A percentile compares a stretch with the other conserved stretches of the same genome.
Conservation (phyloP, 2,113 vertebrate species). For the Mormyrus iriodes region DNA sequence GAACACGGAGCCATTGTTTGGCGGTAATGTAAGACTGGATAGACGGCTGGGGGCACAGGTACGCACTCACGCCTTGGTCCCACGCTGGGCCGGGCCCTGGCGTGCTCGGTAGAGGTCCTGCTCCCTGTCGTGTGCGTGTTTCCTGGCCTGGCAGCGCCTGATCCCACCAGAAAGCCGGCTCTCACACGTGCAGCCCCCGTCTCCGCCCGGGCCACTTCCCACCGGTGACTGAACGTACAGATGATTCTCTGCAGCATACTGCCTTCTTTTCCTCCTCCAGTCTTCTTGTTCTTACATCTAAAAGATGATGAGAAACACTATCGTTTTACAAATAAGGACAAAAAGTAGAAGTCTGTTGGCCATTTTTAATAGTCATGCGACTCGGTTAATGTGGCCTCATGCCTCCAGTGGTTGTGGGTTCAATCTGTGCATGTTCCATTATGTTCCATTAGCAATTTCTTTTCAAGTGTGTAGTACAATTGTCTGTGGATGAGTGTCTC, state of each 20-base stretch:
- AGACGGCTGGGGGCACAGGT: not conserved
- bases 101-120: not conserved
- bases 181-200: not conserved
- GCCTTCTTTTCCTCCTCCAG: not conserved
- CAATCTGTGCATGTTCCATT: not conserved
- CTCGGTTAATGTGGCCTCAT: not conserved
- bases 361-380: not conserved
- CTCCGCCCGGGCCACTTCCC: not conserved
- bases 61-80: not conserved
- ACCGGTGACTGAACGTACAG: not conserved
- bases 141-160: not conserved
- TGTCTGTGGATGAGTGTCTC: not conserved
- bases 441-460: not conserved
- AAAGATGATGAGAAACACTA: not conserved
- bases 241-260: not conserved
- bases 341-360: not conserved
- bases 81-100: not conserved
- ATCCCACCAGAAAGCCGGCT: not conserved
- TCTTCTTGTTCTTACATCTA: not conserved
- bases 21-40: not conserved
- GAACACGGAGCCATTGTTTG: not conserved
- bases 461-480: not conserved
- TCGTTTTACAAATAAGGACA: not conserved
- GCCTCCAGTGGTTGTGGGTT: not conserved
- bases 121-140: not conserved